Evolutionary conservation across 2,888 invertebrate species (phyloP).

Genomic region (Cremastinae sp.): DNA sequence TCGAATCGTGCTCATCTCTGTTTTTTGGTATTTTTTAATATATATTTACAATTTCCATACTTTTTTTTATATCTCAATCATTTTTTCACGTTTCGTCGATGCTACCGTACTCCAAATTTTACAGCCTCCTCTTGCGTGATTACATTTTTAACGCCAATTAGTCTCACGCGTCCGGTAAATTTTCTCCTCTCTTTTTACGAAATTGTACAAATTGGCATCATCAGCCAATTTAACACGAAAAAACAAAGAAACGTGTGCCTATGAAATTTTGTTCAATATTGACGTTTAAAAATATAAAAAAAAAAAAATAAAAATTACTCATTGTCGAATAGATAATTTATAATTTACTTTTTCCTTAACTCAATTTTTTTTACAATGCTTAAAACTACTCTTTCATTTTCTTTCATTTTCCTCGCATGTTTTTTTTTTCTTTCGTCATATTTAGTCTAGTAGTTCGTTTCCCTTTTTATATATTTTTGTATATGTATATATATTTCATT

Average conservation of each 20-base stretch:
- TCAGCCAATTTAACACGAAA: no score
- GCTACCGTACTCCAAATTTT: conserved; percentile 8
- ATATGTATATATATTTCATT: conserved; percentile 30
- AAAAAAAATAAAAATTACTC: no score
- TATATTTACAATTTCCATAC: conserved; percentile 34
- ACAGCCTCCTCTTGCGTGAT: background rate
- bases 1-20: conserved; percentile 18
- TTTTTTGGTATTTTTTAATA: conserved; percentile 1
- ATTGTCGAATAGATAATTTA: background rate
- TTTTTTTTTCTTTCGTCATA: conserved; percentile 22
- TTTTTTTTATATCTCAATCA: conserved; percentile 3
- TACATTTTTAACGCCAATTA: conserved; percentile 5
- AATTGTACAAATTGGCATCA: no score
- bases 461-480: conserved; percentile 24
- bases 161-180: background rate
- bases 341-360: background rate
- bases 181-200: background rate
- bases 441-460: conserved; percentile 34
- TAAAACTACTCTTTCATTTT: background rate
- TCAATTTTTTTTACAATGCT: conserved; percentile 1
- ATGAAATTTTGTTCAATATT: no score
- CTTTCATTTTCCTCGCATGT: background rate
- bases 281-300: no score
- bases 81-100: background rate
- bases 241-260: no score